Evolutionary conservation across 2,113 vertebrate species (phyloP).

Genomic region (Cardinalis cardinalis): DNA sequence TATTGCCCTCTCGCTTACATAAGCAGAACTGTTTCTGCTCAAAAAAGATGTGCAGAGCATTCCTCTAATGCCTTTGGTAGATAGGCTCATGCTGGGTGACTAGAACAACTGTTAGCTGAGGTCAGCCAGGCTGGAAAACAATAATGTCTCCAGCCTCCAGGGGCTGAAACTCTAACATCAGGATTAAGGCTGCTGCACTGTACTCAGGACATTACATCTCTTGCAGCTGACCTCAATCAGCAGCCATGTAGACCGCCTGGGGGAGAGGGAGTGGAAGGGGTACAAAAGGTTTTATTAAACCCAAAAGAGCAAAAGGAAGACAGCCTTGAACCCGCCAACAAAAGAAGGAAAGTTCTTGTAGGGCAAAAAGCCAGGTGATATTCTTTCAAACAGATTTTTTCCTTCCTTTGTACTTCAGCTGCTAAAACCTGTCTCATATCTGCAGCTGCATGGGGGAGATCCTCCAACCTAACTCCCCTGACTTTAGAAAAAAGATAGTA

Average conservation of each 20-base stretch:
- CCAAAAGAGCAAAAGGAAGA: slow-evolving; percentile 54
- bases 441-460: slow-evolving; percentile 39
- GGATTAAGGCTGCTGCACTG: slow-evolving; percentile 15
- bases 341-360: slow-evolving; percentile 29
- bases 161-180: slow-evolving; percentile 27
- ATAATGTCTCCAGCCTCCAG: neutral
- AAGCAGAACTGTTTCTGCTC: neutral
- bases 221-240: slow-evolving; percentile 48
- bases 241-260: slow-evolving; percentile 42
- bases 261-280: slow-evolving; percentile 16
- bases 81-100: neutral
- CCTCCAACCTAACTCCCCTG: slow-evolving; percentile 43
- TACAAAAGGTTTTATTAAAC: slow-evolving; percentile 52
- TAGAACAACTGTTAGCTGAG: slow-evolving; percentile 21
- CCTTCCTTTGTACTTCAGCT: slow-evolving; percentile 37
- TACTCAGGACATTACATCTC: neutral
- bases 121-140: slow-evolving; percentile 55
- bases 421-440: slow-evolving; percentile 39
- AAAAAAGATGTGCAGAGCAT: neutral
- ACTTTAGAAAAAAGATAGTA: slow-evolving; percentile 2
- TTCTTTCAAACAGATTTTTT: slow-evolving; percentile 23
- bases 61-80: slow-evolving; percentile 35
- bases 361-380: slow-evolving; percentile 37
- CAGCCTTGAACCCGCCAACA: slow-evolving; percentile 26
- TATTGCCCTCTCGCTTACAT: neutral